Evolutionary conservation across 2,113 vertebrate species (phyloP).

Genomic region (Phasianus colchicus): DNA sequence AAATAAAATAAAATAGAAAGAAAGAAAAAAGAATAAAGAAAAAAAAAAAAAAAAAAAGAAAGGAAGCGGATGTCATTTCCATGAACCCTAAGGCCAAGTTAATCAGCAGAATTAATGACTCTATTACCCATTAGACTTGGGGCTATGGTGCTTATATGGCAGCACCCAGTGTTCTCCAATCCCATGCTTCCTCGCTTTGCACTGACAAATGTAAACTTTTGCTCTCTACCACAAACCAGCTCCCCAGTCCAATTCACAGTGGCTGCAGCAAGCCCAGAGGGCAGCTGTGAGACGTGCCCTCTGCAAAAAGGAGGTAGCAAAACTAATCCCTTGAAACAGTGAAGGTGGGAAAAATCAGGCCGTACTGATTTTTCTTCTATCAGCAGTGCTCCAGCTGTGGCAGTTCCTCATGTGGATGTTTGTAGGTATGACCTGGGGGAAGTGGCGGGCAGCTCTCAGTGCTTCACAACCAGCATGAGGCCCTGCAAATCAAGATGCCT

Average conservation of each 20-base stretch:
- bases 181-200: slow-evolving; percentile 36
- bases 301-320: neutral
- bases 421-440: neutral
- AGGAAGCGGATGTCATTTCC: slow-evolving; percentile 77
- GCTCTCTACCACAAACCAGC: slow-evolving; percentile 5
- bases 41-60: slow-evolving; percentile 1
- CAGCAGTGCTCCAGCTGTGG: accelerated
- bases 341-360: neutral
- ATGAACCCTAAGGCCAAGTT: slow-evolving; percentile 84
- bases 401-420: accelerated
- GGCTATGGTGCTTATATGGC: slow-evolving; percentile 53
- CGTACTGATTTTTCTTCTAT: neutral
- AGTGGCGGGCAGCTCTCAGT: neutral
- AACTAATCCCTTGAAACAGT: neutral
- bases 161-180: slow-evolving; percentile 31
- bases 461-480: neutral
- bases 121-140: slow-evolving; percentile 80
- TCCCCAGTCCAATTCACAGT: neutral
- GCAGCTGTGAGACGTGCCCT: accelerated
- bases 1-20: neutral
- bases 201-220: slow-evolving; percentile 69
- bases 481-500: neutral
- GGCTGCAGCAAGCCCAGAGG: neutral
- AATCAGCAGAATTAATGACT: slow-evolving; percentile 88
- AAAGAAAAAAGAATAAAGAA: neutral